Evolutionary conservation across 2,888 invertebrate genomes (phyloP), one percentile per base, ranked within the genome.

Genomic region (Habroteleia sp.): DNA sequence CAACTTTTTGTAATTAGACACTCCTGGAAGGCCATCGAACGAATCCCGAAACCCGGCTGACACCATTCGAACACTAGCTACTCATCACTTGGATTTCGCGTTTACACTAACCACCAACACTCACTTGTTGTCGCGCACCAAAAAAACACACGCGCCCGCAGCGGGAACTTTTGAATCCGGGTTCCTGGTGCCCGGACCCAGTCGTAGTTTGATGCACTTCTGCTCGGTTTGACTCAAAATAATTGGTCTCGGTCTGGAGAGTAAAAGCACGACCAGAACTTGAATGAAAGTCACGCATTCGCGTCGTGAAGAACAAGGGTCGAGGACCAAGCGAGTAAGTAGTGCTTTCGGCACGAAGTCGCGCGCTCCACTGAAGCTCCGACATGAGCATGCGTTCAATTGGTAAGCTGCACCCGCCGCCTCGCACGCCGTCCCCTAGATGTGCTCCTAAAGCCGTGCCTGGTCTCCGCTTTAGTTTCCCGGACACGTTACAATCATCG

Each of bases 321-420:
- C 60, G 60, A 35, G 16, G 46, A 50, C 58, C 58, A 35, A 41
- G 52, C 42, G 44, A 46, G 29, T 25, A 48, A 50, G 11, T 66
- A 71, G 71, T 82, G 81, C 81, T 82, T 77, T 78, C 83, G 80
- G 81, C 79, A 81, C 81, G 79, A 78, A 81, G 83, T 82, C 83
- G 83, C 83, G 83, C 83, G 83, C 81, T 83, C 79, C 81, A 83
- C 83, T 83, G 83, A 80, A 62, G 76, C 75, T 56, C 58, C 71
- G 71, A 75, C 69, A 77, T 72, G 80, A 62, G 80, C 81, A 81
- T 81, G 81, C 81, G 81, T 80, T 78, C 75, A 66, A 54, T 76
- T 74, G 72, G 50, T 54, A 77, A 68, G 72, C 78, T 78, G 77
- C 77, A 77, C 72, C 76, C 72, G 62, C 75, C 74, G 60, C 77